Percentiles rank a stretch among this genome's conserved stretches.
Evolutionary conservation across 1,140 invertebrate species (phyloP).

Genomic region (Piezodorus guildinii): DNA sequence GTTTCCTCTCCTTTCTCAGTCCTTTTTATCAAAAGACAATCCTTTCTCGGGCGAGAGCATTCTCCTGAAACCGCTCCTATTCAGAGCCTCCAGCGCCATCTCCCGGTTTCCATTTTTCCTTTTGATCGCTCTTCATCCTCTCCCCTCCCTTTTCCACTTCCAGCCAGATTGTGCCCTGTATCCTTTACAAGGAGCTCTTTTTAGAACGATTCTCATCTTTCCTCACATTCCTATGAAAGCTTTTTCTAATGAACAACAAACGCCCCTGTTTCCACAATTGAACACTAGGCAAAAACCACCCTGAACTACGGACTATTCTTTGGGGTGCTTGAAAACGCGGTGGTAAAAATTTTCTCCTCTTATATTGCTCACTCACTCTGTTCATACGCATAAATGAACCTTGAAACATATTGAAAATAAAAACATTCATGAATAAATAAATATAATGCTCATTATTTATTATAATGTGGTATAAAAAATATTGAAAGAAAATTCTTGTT

Average conservation of each 20-base stretch:
- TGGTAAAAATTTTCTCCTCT: too few relatives aligned
- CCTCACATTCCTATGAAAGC: neutral
- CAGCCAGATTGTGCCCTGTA: neutral
- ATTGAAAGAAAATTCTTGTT: too few relatives aligned
- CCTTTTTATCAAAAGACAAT: constrained; percentile 6
- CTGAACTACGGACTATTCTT: too few relatives aligned
- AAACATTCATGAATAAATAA: too few relatives aligned
- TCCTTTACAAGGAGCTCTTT: neutral
- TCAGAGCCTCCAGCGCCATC: neutral
- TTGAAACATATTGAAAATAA: too few relatives aligned
- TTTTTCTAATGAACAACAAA: neutral
- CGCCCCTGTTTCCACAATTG: too few relatives aligned
- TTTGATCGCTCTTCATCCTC: neutral
- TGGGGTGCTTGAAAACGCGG: too few relatives aligned
- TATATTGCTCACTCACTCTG: too few relatives aligned
- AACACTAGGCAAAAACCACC: too few relatives aligned
- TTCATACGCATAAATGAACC: too few relatives aligned
- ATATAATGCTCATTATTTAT: too few relatives aligned
- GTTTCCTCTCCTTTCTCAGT: neutral
- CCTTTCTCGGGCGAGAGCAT: neutral
- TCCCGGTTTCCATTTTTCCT: neutral
- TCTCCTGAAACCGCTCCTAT: neutral
- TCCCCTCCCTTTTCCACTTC: neutral
- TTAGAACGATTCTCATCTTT: neutral
- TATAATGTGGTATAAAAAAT: too few relatives aligned